phyloP scores from a whole-genome alignment of 1,140 invertebrate genomes.

The Euura saliciscinereae region DNA sequence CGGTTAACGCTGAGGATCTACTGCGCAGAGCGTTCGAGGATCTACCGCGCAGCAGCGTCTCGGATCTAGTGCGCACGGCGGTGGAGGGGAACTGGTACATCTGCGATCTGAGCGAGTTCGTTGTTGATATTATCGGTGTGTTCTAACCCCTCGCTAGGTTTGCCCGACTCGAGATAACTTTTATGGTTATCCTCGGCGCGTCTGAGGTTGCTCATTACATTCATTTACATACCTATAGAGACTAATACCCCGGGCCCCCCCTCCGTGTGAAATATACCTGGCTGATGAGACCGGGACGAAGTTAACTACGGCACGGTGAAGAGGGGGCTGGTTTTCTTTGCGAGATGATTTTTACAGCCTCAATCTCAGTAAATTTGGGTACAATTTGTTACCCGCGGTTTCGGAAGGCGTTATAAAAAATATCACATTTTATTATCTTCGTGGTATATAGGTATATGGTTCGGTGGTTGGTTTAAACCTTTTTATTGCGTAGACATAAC shows the following conservation, averaged over 20 bases:
- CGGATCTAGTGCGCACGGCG: no score
- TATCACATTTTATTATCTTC: constrained; percentile 1
- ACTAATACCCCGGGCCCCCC: background rate
- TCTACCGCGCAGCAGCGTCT: no score
- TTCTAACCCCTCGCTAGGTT: background rate
- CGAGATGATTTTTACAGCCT: background rate
- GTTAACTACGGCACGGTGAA: background rate
- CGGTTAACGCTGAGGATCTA: no score
- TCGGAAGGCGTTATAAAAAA: background rate
- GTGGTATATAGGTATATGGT: background rate
- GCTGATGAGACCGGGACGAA: background rate
- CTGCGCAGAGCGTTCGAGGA: no score
- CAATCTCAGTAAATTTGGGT: background rate
- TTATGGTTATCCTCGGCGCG: constrained; percentile 1
- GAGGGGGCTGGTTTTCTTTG: no score
- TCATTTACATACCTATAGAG: constrained; percentile 7
- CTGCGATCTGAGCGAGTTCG: no score
- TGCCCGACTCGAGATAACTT: background rate
- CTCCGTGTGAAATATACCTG: constrained; percentile 5
- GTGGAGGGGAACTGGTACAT: no score
- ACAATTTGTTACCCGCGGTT: background rate
- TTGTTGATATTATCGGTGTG: background rate
- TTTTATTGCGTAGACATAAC: background rate
- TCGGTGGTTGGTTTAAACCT: background rate
- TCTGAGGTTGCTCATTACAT: constrained; percentile 1